Evolutionary conservation across 2,888 invertebrate species (phyloP).

Genomic region (Chymomyza fuscimana): DNA sequence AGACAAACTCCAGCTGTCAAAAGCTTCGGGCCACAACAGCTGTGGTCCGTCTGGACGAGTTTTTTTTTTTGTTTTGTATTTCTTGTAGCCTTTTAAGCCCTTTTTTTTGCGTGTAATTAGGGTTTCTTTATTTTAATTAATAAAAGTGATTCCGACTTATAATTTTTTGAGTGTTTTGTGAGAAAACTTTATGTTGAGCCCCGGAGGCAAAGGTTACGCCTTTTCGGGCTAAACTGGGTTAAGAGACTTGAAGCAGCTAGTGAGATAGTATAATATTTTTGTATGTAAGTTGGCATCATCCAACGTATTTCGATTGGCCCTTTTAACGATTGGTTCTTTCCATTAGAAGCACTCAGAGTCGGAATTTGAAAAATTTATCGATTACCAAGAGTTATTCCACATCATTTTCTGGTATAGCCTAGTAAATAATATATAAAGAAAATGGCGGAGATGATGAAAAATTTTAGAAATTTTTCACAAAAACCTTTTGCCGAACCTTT

Average conservation of each 20-base stretch:
- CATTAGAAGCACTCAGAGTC: too few relatives aligned
- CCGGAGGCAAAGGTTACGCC: background rate
- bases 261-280: too few relatives aligned
- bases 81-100: background rate
- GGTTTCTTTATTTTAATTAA: constrained; percentile 54
- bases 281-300: too few relatives aligned
- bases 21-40: constrained; percentile 4
- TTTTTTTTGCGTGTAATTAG: constrained; percentile 34
- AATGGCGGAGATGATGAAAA: too few relatives aligned
- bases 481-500: too few relatives aligned
- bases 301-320: too few relatives aligned
- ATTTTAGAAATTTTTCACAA: too few relatives aligned
- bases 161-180: background rate
- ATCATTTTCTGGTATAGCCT: too few relatives aligned
- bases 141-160: constrained; percentile 30
- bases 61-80: constrained; percentile 4
- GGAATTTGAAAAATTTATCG: too few relatives aligned
- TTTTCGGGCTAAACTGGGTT: background rate
- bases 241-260: background rate
- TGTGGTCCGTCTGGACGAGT: constrained; percentile 8
- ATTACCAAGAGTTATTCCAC: too few relatives aligned
- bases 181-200: background rate
- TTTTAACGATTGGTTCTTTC: too few relatives aligned
- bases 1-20: background rate
- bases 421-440: too few relatives aligned